These are phyloP conservation scores for Stomatorhinus ivindoensis DNA, from an alignment of 2,113 vertebrate species.

Conservation along the genomic window DNA sequence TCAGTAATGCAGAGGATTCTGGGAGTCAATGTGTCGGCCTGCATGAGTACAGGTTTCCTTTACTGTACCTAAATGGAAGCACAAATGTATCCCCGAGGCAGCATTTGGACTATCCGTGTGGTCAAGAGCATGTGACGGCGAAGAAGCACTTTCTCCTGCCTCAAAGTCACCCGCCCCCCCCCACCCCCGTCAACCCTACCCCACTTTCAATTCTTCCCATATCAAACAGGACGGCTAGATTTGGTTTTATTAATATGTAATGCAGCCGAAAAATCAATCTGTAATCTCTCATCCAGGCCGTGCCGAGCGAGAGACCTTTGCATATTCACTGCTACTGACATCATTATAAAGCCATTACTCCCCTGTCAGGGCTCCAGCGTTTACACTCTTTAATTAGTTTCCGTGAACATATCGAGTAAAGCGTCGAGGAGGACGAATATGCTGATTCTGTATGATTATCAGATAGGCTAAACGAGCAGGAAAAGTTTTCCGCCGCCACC, in stretches of 20 bases:
- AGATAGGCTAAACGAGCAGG: slow-evolving; percentile 21
- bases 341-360: slow-evolving; percentile 88
- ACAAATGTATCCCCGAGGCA: neutral
- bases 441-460: slow-evolving; percentile 58
- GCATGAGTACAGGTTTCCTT: slow-evolving; percentile 24
- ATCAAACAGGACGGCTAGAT: slow-evolving; percentile 24
- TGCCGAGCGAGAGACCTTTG: slow-evolving; percentile 49
- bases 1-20: neutral
- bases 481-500: slow-evolving; percentile 21
- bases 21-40: neutral
- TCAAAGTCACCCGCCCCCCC: slow-evolving; percentile 5
- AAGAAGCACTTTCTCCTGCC: slow-evolving; percentile 19
- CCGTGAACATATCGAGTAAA: slow-evolving; percentile 74
- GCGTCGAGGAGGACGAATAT: slow-evolving; percentile 45
- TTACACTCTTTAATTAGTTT: slow-evolving; percentile 89
- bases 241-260: slow-evolving; percentile 65
- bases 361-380: slow-evolving; percentile 61
- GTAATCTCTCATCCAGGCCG: slow-evolving; percentile 53
- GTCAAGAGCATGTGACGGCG: slow-evolving; percentile 3
- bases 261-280: slow-evolving; percentile 61
- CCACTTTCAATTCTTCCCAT: neutral
- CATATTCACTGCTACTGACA: slow-evolving; percentile 71
- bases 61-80: slow-evolving; percentile 18
- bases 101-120: slow-evolving; percentile 23
- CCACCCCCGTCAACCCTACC: slow-evolving; percentile 12